Evolutionary conservation across 2,888 invertebrate genomes (phyloP), one percentile per base, ranked within the genome.

Genomic region (Hyalella azteca): DNA sequence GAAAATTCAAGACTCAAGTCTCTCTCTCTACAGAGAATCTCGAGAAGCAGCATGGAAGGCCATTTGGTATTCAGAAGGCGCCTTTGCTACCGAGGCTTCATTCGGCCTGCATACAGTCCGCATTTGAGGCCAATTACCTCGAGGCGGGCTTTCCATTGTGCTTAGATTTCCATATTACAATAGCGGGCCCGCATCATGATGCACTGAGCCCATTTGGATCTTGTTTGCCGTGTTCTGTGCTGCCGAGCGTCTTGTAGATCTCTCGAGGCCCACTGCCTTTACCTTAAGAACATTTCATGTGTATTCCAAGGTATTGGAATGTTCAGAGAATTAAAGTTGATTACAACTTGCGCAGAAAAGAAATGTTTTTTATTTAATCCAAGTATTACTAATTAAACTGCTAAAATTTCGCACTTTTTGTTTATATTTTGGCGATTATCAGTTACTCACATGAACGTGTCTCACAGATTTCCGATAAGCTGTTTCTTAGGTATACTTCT

Each of bases 131-230:
- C 66, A 66, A 66, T 66, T 66, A 66, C 66, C 66, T 29, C 11
- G 36, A 29, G 36, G 29, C 36, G 36, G 66, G 66, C 66, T 66
- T 66, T 66, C 66, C 66, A 66, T 66, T 66, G 66, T 66, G 66
- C 66, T 66, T 66, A 66, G 66, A 66, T 66, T 66, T 66, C 66
- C 66, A 66, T 66, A 36, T 66, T 66, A 66, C 66, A 66, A 66
- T 66, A 66, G 66, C 39, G 66, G 36, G 11, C 36, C 13, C 66
- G 66, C 66, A 66, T 66, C 36, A 66, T 66, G 66, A 66, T 22
- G 66, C 66, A 66, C 11, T n/a, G 26, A 7, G 66, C 32, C 19
- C 66, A 66, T 66, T 29, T 36, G 36, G 29, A 66, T 29, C 66
- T 66, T 66, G 66, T 66, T 32, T 66, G 22, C 36, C 15, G 32